Conservation (phyloP, 23 tunicate species). For the Phallusia fumigata region DNA sequence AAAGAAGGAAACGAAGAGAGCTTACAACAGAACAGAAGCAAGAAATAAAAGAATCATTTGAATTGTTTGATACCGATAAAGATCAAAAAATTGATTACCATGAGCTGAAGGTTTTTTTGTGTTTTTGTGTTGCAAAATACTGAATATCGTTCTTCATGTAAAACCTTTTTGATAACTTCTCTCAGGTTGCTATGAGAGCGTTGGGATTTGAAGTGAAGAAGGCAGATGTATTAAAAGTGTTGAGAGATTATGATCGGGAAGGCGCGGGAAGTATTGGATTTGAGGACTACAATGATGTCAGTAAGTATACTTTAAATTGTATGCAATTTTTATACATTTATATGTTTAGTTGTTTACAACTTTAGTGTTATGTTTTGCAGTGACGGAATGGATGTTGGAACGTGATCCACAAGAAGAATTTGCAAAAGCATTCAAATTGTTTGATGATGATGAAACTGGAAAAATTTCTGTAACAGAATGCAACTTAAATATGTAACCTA, state of each 20-base stretch:
- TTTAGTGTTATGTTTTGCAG: slow-evolving; percentile 1
- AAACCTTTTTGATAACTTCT: background rate
- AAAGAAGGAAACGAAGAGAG: slow-evolving; percentile 78
- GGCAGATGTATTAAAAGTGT: slow-evolving; percentile 86
- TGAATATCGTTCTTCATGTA: too few relatives aligned
- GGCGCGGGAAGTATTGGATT: slow-evolving; percentile 85
- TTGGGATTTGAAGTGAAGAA: slow-evolving; percentile 95
- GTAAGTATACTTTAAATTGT: slow-evolving; percentile 17
- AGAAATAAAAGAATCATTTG: slow-evolving; percentile 99
- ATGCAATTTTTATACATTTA: background rate
- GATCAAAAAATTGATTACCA: slow-evolving; percentile 88
- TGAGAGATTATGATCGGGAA: slow-evolving; percentile 85
- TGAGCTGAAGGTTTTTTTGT: slow-evolving; percentile 68
- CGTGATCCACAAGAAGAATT: slow-evolving; percentile 95
- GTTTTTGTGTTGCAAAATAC: background rate
- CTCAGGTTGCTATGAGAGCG: slow-evolving; percentile 89
- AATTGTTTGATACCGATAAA: slow-evolving; percentile 95
- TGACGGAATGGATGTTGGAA: slow-evolving; percentile 89
- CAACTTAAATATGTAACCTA: background rate
- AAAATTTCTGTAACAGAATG: slow-evolving; percentile 70
- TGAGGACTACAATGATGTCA: slow-evolving; percentile 93
- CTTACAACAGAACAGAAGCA: slow-evolving; percentile 90
- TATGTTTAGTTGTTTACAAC: background rate
- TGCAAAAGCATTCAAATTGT: slow-evolving; percentile 86
- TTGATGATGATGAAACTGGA: slow-evolving; percentile 97